Conservation (phyloP, 2,888 invertebrate species). For the Sabatieria punctata region DNA sequence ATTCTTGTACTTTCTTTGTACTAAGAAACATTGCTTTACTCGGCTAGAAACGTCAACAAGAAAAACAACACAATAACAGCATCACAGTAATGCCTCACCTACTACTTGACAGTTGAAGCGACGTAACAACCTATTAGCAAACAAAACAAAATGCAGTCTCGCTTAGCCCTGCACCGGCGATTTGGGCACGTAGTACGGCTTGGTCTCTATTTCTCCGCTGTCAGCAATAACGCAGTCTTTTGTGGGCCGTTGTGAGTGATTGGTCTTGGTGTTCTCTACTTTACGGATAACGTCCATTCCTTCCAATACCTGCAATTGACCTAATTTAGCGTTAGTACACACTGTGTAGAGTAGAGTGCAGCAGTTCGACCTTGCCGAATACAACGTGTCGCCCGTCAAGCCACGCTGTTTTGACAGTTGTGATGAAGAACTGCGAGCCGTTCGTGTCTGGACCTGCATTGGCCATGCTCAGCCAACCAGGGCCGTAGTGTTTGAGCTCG, state of each 20-base stretch:
- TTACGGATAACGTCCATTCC: constrained; percentile 65
- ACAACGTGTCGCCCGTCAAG: constrained; percentile 70
- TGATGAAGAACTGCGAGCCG: constrained; percentile 85
- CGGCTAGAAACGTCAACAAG: too few relatives aligned
- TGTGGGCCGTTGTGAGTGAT: constrained; percentile 54
- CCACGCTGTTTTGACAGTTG: constrained; percentile 70
- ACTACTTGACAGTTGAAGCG: too few relatives aligned
- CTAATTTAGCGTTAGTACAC: too few relatives aligned
- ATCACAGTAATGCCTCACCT: too few relatives aligned
- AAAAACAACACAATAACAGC: too few relatives aligned
- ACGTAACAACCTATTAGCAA: too few relatives aligned
- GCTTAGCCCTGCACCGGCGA: too few relatives aligned
- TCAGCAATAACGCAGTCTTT: constrained; percentile 50
- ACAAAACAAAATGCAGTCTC: too few relatives aligned
- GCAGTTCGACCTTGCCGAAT: constrained; percentile 57
- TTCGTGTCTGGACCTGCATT: constrained; percentile 65
- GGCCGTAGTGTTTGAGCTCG: constrained; percentile 2
- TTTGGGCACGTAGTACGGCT: too few relatives aligned
- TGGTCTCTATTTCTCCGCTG: constrained; percentile 41
- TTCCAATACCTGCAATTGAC: constrained; percentile 45
- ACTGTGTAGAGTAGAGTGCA: too few relatives aligned
- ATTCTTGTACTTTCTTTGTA: too few relatives aligned
- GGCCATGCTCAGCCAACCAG: constrained; percentile 75
- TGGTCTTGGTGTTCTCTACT: constrained; percentile 60
- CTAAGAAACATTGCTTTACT: too few relatives aligned